Base-by-base conservation (phyloP, 2,113 vertebrate species). In the Scomber japonicus region DNA sequence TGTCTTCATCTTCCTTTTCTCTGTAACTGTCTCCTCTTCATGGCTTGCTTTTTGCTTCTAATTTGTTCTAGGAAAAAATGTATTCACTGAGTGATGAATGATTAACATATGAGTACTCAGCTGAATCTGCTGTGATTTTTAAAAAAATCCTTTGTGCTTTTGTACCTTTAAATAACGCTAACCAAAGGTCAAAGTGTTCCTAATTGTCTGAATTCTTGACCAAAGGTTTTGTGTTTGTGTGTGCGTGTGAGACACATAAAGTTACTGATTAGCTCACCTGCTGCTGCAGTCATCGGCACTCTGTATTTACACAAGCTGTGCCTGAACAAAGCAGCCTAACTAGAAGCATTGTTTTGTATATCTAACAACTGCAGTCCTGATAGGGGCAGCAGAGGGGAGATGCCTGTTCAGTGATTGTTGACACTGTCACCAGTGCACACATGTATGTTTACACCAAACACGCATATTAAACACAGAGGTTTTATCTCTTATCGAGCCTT, bases 261-360 rank as follows among this genome's bases (percentile, higher is more conserved):
- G 85, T 86, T 90, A 91, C 82, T 85, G 77, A 92, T 92, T 86
- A 92, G 72, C 82, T 88, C 62, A 63, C 59, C 45, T 68, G 78
- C 77, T 82, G 48, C 74, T n/a, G 74, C 59, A 51, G 53, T 53
- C 45, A 62, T 21, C 60, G 55, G 17, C 27, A 65, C 63, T 55
- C 35, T 77, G 71, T 16, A 3, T 77, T 75, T 82, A 84, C 67
- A 60, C 40, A 78, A 14, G 64, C 64, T 71, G 65, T 16, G 35
- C 2, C 53, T 30, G 74, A 81, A 79, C 79, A 89, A 86, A 81
- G 71, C 65, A 62, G 0, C 55, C 63, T 44, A 50, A 79, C 55
- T 49, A 67, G 51, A 59, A 54, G 63, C 62, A 62, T 61, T 69
- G 31, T 56, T 70, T 49, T 66, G 53, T 71, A 55, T 49, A 46